These are phyloP conservation scores for Hemithea aestivaria DNA, from an alignment of 2,888 invertebrate genomes.

Conservation along the genomic window DNA sequence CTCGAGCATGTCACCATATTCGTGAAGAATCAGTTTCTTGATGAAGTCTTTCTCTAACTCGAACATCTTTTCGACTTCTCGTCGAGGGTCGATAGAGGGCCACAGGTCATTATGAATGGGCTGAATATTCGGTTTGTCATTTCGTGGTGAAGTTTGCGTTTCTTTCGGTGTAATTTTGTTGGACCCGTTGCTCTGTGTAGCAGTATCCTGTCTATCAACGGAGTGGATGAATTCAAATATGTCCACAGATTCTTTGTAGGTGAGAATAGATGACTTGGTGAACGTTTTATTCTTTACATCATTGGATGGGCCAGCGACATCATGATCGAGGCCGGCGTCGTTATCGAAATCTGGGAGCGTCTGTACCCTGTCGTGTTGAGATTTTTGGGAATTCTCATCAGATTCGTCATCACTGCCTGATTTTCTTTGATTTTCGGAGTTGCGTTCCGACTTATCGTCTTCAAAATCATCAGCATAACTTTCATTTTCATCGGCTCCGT, in stretches of 20 bases:
- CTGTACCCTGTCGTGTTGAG: no score
- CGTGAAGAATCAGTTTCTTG: slow-evolving; percentile 63
- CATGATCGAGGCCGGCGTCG: slow-evolving; percentile 12
- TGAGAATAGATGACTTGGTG: slow-evolving; percentile 52
- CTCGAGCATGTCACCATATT: slow-evolving; percentile 63
- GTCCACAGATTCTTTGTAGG: slow-evolving; percentile 65
- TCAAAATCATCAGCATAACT: slow-evolving; percentile 73
- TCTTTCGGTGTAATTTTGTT: slow-evolving; percentile 60
- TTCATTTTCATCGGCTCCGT: slow-evolving; percentile 38
- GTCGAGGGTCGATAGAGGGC: slow-evolving; percentile 54
- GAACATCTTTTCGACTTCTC: slow-evolving; percentile 62
- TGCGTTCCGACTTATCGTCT: slow-evolving; percentile 57
- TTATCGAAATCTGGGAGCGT: slow-evolving; percentile 8
- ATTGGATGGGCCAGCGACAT: slow-evolving; percentile 23
- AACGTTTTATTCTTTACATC: slow-evolving; percentile 39
- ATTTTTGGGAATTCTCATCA: slow-evolving; percentile 14
- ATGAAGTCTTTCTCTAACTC: slow-evolving; percentile 68
- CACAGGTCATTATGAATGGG: slow-evolving; percentile 65
- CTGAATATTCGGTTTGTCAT: slow-evolving; percentile 43
- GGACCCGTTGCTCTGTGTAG: slow-evolving; percentile 58
- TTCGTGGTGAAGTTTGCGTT: slow-evolving; percentile 67
- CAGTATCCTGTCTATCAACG: slow-evolving; percentile 62
- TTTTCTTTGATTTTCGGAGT: slow-evolving; percentile 16
- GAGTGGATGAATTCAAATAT: slow-evolving; percentile 66
- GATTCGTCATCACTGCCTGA: slow-evolving; percentile 16